Evolutionary conservation across 2,888 invertebrate species (phyloP).

Genomic region (Cordilura impudica): DNA sequence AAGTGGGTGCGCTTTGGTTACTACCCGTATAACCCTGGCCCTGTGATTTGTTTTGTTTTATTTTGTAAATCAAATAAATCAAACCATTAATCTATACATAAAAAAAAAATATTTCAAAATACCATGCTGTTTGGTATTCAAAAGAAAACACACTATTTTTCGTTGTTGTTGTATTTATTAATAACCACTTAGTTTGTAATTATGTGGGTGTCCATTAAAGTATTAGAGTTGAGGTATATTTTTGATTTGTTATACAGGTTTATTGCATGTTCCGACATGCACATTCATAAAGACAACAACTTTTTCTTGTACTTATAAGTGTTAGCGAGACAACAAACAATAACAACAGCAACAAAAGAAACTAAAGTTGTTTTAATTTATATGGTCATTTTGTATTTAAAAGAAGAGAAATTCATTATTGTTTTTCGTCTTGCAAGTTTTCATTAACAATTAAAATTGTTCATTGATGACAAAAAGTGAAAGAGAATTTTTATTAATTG

Average conservation of each 20-base stretch:
- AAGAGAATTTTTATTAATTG: constrained; percentile 8
- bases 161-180: not conserved
- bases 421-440: constrained; percentile 2
- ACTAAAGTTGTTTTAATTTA: constrained; percentile 13
- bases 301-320: constrained; percentile 49
- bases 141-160: not conserved
- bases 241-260: constrained; percentile 26
- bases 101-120: not conserved
- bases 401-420: constrained; percentile 48
- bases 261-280: constrained; percentile 18
- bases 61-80: constrained; percentile 17
- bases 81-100: not conserved
- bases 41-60: constrained; percentile 23
- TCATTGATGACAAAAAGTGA: constrained; percentile 27
- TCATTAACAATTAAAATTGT: not conserved
- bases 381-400: constrained; percentile 42
- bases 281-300: constrained; percentile 34
- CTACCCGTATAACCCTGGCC: constrained; percentile 39
- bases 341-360: not conserved
- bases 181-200: not conserved
- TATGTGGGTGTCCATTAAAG: constrained; percentile 45
- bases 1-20: constrained; percentile 8
- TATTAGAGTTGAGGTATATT: constrained; percentile 1
- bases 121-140: not conserved
- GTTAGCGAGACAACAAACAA: not conserved